Base-by-base conservation (phyloP, 2,888 invertebrate genomes). In the Drosophila tanythrix region DNA sequence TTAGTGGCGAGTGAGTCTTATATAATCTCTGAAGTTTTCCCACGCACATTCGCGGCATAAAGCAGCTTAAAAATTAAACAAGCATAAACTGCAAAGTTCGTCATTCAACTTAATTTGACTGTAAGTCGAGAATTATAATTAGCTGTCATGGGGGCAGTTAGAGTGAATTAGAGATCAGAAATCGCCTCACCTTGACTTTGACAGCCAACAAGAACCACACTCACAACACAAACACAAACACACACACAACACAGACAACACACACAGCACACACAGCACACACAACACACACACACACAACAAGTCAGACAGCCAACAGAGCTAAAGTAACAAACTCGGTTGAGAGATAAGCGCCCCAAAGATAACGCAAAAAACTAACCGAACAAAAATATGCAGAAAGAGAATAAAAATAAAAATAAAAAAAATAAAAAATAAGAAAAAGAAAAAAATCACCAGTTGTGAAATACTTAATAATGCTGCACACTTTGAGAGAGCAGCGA, bases 171-270 rank as follows among this genome's bases (percentile, higher is more conserved):
- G 64, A 74, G 69, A 65, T 52, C 59, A 58, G 60, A 60, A 55
- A 25, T 25, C 66, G 55, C 61, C 73, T 89, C 82, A 88, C 90
- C 90, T 90, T 90, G 90, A 90, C 90, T 90, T 90, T 90, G 88
- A 63, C 33, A 68, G 36, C 48, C 73, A 46, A 57, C 66, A 72
- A 70, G 56, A 65, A 35, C 68, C 63, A 70, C 46, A 50, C 8
- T 11, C 61, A 10, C 15, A 60, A 55, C 3, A 10, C 15, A 60
- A 55, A 2, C 21, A 40, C 25, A 15, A 25, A 35, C 33, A 35
- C 38, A n/a, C 38, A 51, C 51, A 21, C 21, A 51, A 38, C 38
- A 36, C 13, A 6, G 18, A 38, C 38, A n/a, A 15, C 29, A 15
- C 10, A 51, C 18, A 29, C 50, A 50, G 8, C 3, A 10, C 10